Evolutionary conservation across 2,888 invertebrate genomes (phyloP).

Genomic region (Folsomia manolachei): DNA sequence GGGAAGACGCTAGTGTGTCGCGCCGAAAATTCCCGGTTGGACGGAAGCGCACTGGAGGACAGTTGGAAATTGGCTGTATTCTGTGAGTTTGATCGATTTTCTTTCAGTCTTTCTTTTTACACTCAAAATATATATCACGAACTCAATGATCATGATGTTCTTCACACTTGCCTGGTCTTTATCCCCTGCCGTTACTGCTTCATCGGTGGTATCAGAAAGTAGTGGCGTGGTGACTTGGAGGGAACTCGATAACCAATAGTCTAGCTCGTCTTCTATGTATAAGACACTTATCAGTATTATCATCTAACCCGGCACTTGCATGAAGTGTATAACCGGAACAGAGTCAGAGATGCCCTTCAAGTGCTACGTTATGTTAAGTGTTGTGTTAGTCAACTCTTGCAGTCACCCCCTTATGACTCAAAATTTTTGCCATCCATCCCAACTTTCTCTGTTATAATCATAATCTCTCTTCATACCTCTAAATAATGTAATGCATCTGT

Average conservation of each 20-base stretch:
- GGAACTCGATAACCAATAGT: background rate
- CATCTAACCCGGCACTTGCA: background rate
- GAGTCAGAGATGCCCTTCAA: background rate
- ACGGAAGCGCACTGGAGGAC: conserved; percentile 71
- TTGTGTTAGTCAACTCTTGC: background rate
- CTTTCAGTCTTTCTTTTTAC: conserved; percentile 21
- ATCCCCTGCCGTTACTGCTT: background rate
- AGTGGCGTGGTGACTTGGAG: background rate
- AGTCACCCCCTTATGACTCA: background rate
- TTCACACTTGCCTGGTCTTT: background rate
- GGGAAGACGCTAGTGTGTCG: conserved; percentile 75
- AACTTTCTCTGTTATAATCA: background rate
- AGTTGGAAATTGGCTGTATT: conserved; percentile 78
- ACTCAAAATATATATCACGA: background rate
- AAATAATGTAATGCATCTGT: too few relatives aligned
- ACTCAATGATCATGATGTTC: background rate
- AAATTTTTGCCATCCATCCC: background rate
- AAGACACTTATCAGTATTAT: background rate
- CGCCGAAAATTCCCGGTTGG: conserved; percentile 72
- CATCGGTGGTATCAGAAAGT: background rate
- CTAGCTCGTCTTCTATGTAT: background rate
- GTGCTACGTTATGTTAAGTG: background rate
- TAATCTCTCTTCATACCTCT: too few relatives aligned
- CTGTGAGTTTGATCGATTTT: conserved; percentile 64
- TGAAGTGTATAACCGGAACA: background rate